Evolutionary conservation across 2,113 vertebrate species (phyloP).

Genomic region (Sakesphorus luctuosus): DNA sequence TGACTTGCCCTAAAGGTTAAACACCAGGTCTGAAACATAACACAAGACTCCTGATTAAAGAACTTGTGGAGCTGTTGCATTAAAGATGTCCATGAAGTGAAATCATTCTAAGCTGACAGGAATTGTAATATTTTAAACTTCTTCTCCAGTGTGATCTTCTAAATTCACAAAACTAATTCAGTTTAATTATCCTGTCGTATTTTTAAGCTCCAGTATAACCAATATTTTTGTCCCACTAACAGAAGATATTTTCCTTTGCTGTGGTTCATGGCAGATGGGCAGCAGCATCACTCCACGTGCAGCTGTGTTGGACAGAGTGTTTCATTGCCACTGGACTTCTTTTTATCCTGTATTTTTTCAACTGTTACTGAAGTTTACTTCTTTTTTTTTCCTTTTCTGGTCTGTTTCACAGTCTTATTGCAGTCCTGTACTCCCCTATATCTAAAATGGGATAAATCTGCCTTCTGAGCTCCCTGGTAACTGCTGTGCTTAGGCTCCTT

Average conservation of each 20-base stretch:
- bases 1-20: slow-evolving; percentile 61
- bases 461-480: background rate
- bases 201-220: background rate
- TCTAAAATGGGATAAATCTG: background rate
- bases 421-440: background rate
- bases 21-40: slow-evolving; percentile 39
- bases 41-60: background rate
- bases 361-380: background rate
- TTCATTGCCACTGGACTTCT: background rate
- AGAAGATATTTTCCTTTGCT: background rate
- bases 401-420: background rate
- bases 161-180: background rate
- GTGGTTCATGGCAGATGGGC: background rate
- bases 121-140: background rate
- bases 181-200: background rate
- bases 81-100: slow-evolving; percentile 13
- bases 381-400: background rate
- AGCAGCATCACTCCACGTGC: background rate
- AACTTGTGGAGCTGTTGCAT: background rate
- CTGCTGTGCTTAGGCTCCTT: background rate
- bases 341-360: background rate
- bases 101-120: background rate
- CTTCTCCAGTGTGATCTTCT: background rate
- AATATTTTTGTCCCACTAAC: background rate
- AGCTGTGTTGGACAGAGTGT: background rate